phyloP scores from a whole-genome alignment of 1,140 invertebrate genomes.

The Tetramorium parvispinum region DNA sequence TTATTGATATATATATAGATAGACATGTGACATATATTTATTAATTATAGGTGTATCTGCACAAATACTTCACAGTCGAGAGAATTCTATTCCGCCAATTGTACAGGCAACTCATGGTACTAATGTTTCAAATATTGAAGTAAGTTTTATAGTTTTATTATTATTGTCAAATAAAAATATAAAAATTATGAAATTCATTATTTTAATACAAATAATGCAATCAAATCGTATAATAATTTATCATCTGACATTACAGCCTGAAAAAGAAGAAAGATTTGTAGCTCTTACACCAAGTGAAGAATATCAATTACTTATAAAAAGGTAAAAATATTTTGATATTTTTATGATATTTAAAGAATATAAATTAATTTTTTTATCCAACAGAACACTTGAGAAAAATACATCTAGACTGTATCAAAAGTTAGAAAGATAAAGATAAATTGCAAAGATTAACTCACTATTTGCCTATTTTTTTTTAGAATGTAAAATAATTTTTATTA shows the following conservation, averaged over 20 bases:
- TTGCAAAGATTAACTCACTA: conserved; percentile 4
- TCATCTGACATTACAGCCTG: conserved; percentile 70
- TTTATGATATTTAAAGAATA: not conserved
- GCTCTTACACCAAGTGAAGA: conserved; percentile 83
- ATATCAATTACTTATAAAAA: conserved; percentile 84
- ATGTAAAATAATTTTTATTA: conserved; percentile 12
- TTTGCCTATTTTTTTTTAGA: not conserved
- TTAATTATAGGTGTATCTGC: conserved; percentile 54
- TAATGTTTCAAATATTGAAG: conserved; percentile 74
- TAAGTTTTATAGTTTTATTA: conserved; percentile 64
- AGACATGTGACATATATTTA: not conserved
- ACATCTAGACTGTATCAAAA: not conserved
- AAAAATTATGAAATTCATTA: conserved; percentile 25
- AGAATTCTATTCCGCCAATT: conserved; percentile 81
- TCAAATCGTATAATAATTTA: conserved; percentile 1
- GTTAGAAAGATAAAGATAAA: not conserved
- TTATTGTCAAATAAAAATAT: conserved; percentile 11
- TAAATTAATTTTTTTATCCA: not conserved
- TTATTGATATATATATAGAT: not conserved
- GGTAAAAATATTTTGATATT: conserved; percentile 70
- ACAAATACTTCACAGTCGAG: conserved; percentile 81
- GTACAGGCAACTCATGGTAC: conserved; percentile 67
- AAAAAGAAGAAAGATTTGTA: conserved; percentile 82
- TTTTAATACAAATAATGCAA: conserved; percentile 11
- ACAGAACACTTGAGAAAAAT: not conserved